phyloP scores from a whole-genome alignment of 2,797 vertebrate genomes.

The Anguilla obscura region DNA sequence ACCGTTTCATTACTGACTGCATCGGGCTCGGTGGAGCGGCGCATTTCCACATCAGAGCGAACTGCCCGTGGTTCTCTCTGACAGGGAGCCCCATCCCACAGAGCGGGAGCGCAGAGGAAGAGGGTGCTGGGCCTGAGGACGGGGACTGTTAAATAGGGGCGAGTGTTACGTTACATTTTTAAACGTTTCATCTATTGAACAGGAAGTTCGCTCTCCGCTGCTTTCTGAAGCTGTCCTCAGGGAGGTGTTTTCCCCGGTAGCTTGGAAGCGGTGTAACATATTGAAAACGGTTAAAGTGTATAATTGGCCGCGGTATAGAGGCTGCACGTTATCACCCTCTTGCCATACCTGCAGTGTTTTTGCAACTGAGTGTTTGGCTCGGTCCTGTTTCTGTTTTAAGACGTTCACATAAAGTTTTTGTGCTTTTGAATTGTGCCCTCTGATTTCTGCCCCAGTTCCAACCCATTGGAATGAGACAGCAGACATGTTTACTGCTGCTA shows the following conservation, averaged over 20 bases:
- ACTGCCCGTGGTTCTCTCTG: neutral
- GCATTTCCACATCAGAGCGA: neutral
- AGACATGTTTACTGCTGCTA: neutral
- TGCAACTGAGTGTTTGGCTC: neutral
- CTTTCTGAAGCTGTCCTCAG: neutral
- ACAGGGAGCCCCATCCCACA: neutral
- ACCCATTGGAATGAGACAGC: neutral
- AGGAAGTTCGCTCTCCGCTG: neutral
- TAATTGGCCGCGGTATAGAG: neutral
- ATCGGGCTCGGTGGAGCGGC: neutral
- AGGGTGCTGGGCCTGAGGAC: neutral
- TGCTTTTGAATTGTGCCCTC: neutral
- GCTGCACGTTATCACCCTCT: neutral
- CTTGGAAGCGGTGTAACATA: neutral
- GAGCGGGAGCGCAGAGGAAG: neutral
- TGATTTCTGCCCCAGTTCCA: neutral
- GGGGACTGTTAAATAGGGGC: neutral
- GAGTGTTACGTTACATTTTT: neutral
- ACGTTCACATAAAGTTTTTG: neutral
- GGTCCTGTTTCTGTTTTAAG: neutral
- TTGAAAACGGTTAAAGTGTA: neutral
- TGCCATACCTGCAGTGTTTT: neutral
- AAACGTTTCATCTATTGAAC: neutral
- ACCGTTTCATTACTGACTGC: neutral
- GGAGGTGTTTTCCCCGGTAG: neutral